These are phyloP conservation scores for Merluccius polli DNA, from an alignment of 2,797 vertebrate genomes.

Conservation along the genomic window DNA sequence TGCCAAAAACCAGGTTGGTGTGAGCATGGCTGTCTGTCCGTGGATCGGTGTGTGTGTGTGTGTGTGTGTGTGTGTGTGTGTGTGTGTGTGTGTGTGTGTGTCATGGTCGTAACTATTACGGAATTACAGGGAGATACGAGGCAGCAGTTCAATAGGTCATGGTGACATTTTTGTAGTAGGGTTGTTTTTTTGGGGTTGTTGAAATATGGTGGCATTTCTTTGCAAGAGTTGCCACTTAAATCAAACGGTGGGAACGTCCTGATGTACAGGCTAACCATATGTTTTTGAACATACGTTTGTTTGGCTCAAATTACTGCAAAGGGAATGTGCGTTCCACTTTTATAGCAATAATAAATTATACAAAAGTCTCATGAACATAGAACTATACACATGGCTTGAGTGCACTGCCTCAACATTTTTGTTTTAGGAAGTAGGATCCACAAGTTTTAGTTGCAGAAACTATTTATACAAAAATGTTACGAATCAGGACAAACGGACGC, in stretches of 20 bases:
- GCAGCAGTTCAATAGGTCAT: not conserved
- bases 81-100: not conserved
- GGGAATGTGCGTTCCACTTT: not conserved
- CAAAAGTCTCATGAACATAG: not conserved
- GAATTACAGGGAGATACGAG: not conserved
- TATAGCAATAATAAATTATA: not conserved
- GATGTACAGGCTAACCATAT: not conserved
- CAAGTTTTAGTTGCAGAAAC: not conserved
- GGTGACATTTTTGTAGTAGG: not conserved
- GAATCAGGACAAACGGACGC: not conserved
- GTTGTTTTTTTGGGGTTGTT: not conserved
- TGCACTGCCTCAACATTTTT: no score
- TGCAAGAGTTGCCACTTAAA: no score
- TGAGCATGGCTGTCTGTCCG: conserved; percentile 44
- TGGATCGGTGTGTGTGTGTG: conserved; percentile 26
- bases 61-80: conserved; percentile 17
- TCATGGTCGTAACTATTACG: conserved; percentile 1
- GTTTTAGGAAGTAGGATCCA: not conserved
- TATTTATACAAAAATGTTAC: not conserved
- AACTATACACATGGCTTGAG: no score
- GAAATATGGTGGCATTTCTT: not conserved
- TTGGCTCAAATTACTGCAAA: not conserved
- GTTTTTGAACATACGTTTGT: not conserved
- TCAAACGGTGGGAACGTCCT: not conserved
- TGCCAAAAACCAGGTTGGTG: conserved; percentile 74